Conservation (phyloP, 2,888 invertebrate genomes). For the Phalangium opilio region DNA sequence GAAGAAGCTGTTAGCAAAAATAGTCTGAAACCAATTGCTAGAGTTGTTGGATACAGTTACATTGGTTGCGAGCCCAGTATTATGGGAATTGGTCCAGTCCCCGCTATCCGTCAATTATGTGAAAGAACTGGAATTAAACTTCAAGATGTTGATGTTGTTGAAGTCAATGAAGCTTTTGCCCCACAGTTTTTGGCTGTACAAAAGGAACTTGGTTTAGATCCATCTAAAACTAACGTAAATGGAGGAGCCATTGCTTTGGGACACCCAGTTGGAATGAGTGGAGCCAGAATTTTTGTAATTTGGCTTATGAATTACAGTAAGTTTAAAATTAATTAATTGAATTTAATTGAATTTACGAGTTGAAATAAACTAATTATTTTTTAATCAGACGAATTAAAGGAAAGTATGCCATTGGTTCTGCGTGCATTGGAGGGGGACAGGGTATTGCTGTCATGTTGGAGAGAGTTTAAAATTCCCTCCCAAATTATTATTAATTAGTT, state of each 20-base stretch:
- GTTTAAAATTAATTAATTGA: background rate
- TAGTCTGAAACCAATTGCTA: constrained; percentile 72
- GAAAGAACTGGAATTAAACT: constrained; percentile 59
- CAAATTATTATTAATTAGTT: no score
- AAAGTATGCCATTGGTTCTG: constrained; percentile 81
- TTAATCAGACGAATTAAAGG: constrained; percentile 56
- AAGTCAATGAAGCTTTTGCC: constrained; percentile 97
- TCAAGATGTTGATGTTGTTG: constrained; percentile 78
- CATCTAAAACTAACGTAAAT: constrained; percentile 76
- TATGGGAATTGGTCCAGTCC: constrained; percentile 91
- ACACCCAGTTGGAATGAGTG: constrained; percentile 93
- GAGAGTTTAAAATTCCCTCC: constrained; percentile 8
- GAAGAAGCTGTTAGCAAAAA: constrained; percentile 70
- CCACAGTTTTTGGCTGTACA: constrained; percentile 86
- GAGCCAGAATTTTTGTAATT: constrained; percentile 74
- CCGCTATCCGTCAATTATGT: constrained; percentile 74
- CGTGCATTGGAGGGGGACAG: constrained; percentile 97
- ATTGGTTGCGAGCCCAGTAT: constrained; percentile 93
- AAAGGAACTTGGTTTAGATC: constrained; percentile 70
- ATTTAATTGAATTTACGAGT: background rate
- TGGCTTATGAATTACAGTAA: constrained; percentile 56
- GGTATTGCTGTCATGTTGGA: constrained; percentile 90
- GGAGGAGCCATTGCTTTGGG: constrained; percentile 94
- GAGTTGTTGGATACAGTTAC: constrained; percentile 76
- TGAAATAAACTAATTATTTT: constrained; percentile 5